Base-by-base conservation (phyloP, 2,888 invertebrate genomes). In the Epirrita christyi region DNA sequence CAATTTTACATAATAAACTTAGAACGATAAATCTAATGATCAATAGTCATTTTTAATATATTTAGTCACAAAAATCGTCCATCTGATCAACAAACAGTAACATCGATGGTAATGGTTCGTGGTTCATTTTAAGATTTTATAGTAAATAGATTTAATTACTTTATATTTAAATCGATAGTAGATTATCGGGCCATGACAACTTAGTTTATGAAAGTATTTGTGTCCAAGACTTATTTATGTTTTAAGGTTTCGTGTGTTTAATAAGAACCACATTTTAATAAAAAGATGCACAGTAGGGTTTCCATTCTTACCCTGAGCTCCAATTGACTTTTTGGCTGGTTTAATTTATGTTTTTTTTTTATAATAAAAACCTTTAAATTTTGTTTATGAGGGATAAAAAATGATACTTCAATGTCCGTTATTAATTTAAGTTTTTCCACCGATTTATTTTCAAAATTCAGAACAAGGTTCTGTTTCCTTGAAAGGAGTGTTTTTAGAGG, bases 101-200 rank as follows among this genome's bases (percentile, higher is more conserved):
- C 83, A 87, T 85, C 74, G 83, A 81, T 71, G 88, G 88, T 83
- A 88, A 82, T 83, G 89, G 90, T 90, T 85, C 83, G 83, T 85
- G 83, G 85, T 80, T 85, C 81, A 76, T 84, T 83, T 77, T 85
- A 87, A 83, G 80, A 73, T 80, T 84, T 73, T 78, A 82, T 78
- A 75, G 72, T 75, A 78, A 77, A 74, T 83, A 83, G 76, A 81
- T 80, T 76, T 83, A 84, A 80, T 83, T 85, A 83, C 83, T 78
- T 77, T 81, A 78, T 84, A 72, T 76, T 21, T 21, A 21, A 82
- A 80, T 84, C 83, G 81, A 83, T 83, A 81, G 72, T 85, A 81
- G 86, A 84, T 85, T 85, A 88, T 86, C 89, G 87, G 83, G 88
- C 89, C 91, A 90, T 89, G 91, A 91, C 89, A 90, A 81, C 81